These are phyloP conservation scores for Gymnoscopelus braueri DNA, from an alignment of 2,797 vertebrate species.

Conservation along the genomic window DNA sequence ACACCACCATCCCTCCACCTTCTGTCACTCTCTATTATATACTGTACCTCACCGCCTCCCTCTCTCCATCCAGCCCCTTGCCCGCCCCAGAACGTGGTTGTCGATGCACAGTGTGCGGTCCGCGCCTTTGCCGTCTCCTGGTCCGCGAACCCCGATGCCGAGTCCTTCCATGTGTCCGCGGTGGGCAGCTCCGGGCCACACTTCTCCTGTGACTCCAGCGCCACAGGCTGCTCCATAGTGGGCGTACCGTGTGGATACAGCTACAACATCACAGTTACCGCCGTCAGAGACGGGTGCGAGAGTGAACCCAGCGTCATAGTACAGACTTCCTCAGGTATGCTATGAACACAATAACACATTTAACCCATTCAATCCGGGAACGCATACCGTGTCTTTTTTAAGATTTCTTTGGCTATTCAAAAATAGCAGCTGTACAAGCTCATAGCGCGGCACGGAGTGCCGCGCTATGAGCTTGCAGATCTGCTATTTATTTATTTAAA, in stretches of 20 bases:
- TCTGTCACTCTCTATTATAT: background rate
- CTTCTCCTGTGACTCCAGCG: conserved; percentile 67
- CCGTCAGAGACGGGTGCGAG: conserved; percentile 65
- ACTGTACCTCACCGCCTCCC: background rate
- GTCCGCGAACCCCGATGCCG: conserved; percentile 63
- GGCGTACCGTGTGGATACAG: conserved; percentile 73
- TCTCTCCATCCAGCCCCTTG: conserved; percentile 70
- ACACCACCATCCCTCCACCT: background rate
- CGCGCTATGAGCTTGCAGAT: too few relatives aligned
- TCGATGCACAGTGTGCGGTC: conserved; percentile 55
- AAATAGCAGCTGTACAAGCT: too few relatives aligned
- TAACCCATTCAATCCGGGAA: too few relatives aligned
- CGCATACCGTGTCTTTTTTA: too few relatives aligned
- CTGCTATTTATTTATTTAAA: too few relatives aligned
- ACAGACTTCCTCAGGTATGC: conserved; percentile 70
- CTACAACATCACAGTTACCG: conserved; percentile 71
- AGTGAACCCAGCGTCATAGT: conserved; percentile 61
- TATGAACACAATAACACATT: background rate
- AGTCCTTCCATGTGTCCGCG: conserved; percentile 68
- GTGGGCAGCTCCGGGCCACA: conserved; percentile 38
- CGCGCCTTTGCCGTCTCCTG: conserved; percentile 69
- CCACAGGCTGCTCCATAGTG: conserved; percentile 61
- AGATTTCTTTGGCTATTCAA: too few relatives aligned
- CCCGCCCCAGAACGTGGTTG: conserved; percentile 67
- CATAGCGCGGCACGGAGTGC: too few relatives aligned